Evolutionary conservation across 2,888 invertebrate species (phyloP).

Genomic region (Copidosoma aretas): DNA sequence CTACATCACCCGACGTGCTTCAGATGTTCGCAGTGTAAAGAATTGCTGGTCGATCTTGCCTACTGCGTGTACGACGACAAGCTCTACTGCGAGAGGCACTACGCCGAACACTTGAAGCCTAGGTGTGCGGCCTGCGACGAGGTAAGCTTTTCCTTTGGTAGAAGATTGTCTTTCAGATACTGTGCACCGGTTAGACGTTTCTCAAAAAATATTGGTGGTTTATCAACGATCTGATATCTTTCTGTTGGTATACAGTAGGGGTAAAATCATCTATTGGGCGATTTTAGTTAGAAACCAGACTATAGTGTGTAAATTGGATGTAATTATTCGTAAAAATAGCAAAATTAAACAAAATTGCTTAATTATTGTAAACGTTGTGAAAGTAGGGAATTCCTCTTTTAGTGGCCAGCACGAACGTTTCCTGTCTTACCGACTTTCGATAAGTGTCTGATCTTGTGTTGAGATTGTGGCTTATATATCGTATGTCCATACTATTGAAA

Average conservation of each 20-base stretch:
- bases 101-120: conserved; percentile 94
- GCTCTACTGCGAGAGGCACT: conserved; percentile 93
- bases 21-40: conserved; percentile 84
- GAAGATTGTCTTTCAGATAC: background rate
- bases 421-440: conserved; percentile 25
- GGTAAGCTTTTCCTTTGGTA: conserved; percentile 69
- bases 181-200: background rate
- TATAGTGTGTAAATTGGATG: too few species aligned
- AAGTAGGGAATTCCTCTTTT: background rate
- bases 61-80: conserved; percentile 91
- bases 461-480: background rate
- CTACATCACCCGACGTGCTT: conserved; percentile 95
- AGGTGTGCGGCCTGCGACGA: conserved; percentile 97
- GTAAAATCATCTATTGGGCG: too few species aligned
- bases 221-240: too few species aligned
- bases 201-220: too few species aligned
- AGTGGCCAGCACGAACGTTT: background rate
- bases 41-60: conserved; percentile 93
- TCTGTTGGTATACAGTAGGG: too few species aligned
- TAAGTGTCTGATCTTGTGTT: background rate
- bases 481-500: background rate
- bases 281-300: too few species aligned
- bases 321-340: too few species aligned
- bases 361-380: too few species aligned
- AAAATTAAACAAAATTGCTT: background rate